Percentiles rank a stretch among this genome's conserved stretches.
Conservation (phyloP, 2,888 invertebrate genomes). For the Horisme vitalbata region DNA sequence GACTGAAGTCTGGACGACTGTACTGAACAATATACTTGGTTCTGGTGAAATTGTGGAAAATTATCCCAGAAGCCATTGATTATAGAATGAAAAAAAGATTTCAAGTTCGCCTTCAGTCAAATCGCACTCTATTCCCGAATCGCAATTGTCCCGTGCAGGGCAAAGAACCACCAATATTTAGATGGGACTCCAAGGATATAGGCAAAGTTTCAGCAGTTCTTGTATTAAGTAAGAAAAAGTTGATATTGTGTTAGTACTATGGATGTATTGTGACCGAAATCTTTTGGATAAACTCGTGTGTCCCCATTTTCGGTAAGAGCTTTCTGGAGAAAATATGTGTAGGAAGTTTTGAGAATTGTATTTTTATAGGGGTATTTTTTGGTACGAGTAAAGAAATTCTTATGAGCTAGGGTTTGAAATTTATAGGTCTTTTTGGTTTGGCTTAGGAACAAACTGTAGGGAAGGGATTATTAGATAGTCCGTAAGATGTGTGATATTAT, state of each 20-base stretch:
- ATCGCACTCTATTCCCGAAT: slow-evolving; percentile 14
- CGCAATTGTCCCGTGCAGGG: slow-evolving; percentile 26
- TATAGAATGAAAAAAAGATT: too few relatives aligned
- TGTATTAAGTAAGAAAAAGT: slow-evolving; percentile 31
- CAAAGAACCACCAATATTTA: slow-evolving; percentile 30
- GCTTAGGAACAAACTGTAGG: too few relatives aligned
- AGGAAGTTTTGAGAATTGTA: neutral
- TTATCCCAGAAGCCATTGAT: too few relatives aligned
- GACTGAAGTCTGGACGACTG: too few relatives aligned
- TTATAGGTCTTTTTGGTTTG: too few relatives aligned
- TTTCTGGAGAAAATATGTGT: slow-evolving; percentile 6
- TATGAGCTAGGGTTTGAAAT: too few relatives aligned
- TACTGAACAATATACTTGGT: too few relatives aligned
- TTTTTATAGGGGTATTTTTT: too few relatives aligned
- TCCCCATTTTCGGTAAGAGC: slow-evolving; percentile 7
- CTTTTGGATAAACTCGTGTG: slow-evolving; percentile 15
- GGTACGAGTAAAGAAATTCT: too few relatives aligned
- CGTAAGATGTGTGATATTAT: too few relatives aligned
- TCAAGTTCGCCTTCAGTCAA: neutral
- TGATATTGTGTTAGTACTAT: slow-evolving; percentile 21
- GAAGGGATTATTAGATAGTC: too few relatives aligned
- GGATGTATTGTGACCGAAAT: slow-evolving; percentile 19
- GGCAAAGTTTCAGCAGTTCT: slow-evolving; percentile 29
- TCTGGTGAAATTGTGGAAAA: too few relatives aligned
- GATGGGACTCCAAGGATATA: slow-evolving; percentile 29